phyloP scores from a whole-genome alignment of 2,888 invertebrate species.

The Abrostola tripartita region DNA sequence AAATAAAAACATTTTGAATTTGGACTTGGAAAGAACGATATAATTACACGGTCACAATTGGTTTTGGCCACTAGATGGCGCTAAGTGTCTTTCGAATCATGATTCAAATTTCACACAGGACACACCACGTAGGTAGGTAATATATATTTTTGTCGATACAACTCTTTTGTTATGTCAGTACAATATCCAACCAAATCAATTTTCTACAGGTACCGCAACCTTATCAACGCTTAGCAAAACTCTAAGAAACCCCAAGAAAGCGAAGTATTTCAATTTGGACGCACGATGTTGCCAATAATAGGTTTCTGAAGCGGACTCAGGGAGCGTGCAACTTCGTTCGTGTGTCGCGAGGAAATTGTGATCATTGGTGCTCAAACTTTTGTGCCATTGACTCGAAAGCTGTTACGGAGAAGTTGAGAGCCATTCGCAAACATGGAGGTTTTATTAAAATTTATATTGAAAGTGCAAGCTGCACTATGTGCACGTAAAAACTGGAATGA shows the following conservation, averaged over 20 bases:
- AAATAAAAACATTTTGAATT: too few species aligned
- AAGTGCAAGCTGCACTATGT: slow-evolving; percentile 24
- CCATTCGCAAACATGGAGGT: slow-evolving; percentile 33
- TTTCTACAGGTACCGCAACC: slow-evolving; percentile 12
- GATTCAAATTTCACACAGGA: too few species aligned
- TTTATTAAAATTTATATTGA: slow-evolving; percentile 50
- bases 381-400: slow-evolving; percentile 46
- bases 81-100: too few species aligned
- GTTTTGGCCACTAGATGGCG: too few species aligned
- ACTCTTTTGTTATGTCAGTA: too few species aligned
- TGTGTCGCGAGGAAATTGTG: slow-evolving; percentile 50
- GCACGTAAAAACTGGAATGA: slow-evolving; percentile 11
- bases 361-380: slow-evolving; percentile 52
- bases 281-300: slow-evolving; percentile 52
- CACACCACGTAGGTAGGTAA: too few species aligned
- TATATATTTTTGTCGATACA: too few species aligned
- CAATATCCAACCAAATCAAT: slow-evolving; percentile 3
- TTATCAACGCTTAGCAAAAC: slow-evolving; percentile 24
- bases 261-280: slow-evolving; percentile 51
- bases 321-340: slow-evolving; percentile 39
- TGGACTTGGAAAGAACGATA: too few species aligned
- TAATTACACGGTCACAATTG: too few species aligned
- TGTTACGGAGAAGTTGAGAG: slow-evolving; percentile 41
- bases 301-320: slow-evolving; percentile 45
- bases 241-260: slow-evolving; percentile 15